Base-by-base conservation (phyloP, 2,113 vertebrate species). In the Arvicanthis niloticus region DNA sequence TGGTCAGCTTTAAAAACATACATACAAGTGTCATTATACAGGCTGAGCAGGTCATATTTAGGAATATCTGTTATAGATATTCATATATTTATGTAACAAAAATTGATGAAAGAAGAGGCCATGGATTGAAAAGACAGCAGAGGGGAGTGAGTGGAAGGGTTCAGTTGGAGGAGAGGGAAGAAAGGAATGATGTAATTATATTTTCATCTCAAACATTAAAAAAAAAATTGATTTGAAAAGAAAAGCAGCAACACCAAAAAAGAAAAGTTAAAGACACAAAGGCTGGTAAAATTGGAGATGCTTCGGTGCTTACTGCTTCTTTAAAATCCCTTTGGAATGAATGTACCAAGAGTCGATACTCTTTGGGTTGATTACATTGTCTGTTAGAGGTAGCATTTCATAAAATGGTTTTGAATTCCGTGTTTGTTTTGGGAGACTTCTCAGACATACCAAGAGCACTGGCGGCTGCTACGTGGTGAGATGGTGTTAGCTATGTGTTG, bases 251-350 rank as follows among this genome's bases (percentile, higher is more conserved):
- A 62, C 58, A 45, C 26, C 26, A 19, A 65, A 65, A 76, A 65
- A 26, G n/a, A 60, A 78, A 88, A 73, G 60, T 51, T 86, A 68
- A 0, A 87, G 34, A 21, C 31, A 45, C 17, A n/a, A 78, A 75
- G 24, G 72, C 2, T 8, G 62, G 4, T 56, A 73, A 22, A 94
- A 94, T 42, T 51, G 31, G 15, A 58, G 13, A 91, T 34, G 62
- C 31, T 7, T 13, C 19, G 11, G 3, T 31, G 81, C 29, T 92
- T 45, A 53, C 0, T 4, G 22, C 26, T 96, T 91, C 42, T 82
- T 95, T 86, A 72, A 87, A 93, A 88, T 86, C 84, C 22, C 70
- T 86, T 96, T 90, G 68, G n/a, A 90, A 53, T 92, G n/a, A 90
- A 53, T 92, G 72, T 15, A 77, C 17, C 22, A 96, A 22, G 3